These are phyloP conservation scores for Trypoxylus dichotomus DNA, from an alignment of 1,140 invertebrate genomes.

Conservation along the genomic window DNA sequence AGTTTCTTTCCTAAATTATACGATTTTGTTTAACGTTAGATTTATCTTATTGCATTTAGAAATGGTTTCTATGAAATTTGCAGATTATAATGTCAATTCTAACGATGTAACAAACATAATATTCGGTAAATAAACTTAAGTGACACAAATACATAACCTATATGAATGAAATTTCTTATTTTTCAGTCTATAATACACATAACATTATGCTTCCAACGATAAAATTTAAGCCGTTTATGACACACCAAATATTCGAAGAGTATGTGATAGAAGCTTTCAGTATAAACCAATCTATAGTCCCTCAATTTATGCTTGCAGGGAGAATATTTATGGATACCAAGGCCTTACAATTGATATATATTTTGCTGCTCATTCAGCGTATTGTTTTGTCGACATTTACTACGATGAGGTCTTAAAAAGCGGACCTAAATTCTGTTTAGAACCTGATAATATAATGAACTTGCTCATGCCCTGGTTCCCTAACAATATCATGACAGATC, in stretches of 20 bases:
- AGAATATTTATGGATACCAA: constrained; percentile 92
- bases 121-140: background rate
- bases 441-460: constrained; percentile 81
- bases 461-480: constrained; percentile 63
- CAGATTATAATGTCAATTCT: background rate
- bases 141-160: background rate
- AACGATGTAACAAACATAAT: constrained; percentile 16
- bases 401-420: constrained; percentile 65
- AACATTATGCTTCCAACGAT: background rate
- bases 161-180: background rate
- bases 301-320: constrained; percentile 54
- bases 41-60: background rate
- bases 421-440: constrained; percentile 58
- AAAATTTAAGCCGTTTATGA: constrained; percentile 83
- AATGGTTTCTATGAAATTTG: background rate
- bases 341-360: constrained; percentile 78
- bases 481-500: constrained; percentile 63
- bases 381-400: constrained; percentile 70
- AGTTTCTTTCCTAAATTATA: background rate
- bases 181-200: background rate
- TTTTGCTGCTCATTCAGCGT: constrained; percentile 79
- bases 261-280: constrained; percentile 17
- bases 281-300: background rate
- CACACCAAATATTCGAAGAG: constrained; percentile 92
- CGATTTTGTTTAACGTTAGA: background rate